Conservation (phyloP, 2,888 invertebrate species). For the Villa cingulata region DNA sequence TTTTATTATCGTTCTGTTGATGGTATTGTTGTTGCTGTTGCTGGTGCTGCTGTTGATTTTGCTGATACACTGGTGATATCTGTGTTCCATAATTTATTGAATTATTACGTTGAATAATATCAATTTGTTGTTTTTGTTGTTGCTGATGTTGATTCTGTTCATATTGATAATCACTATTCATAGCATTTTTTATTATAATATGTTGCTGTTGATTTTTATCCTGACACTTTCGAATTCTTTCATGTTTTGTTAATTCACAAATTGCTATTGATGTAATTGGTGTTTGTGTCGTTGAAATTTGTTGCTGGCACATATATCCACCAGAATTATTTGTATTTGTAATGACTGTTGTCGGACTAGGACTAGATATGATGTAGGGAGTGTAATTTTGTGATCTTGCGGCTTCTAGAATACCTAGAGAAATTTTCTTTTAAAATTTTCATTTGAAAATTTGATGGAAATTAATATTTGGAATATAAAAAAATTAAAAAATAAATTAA, state of each 20-base stretch:
- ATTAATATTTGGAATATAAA: too few relatives aligned
- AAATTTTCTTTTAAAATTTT: conserved; percentile 1
- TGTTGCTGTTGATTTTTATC: neutral
- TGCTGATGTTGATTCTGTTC: conserved; percentile 1
- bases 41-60: too few relatives aligned
- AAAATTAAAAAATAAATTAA: too few relatives aligned
- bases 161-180: neutral
- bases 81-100: too few relatives aligned
- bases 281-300: conserved; percentile 7
- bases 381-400: conserved; percentile 25
- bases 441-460: neutral
- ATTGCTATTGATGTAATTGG: too few relatives aligned
- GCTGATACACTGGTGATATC: too few relatives aligned
- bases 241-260: conserved; percentile 4
- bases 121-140: neutral
- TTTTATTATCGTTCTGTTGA: conserved; percentile 1
- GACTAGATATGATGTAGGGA: conserved; percentile 33
- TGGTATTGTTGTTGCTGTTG: too few relatives aligned
- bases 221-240: too few relatives aligned
- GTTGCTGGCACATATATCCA: conserved; percentile 34
- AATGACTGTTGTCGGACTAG: conserved; percentile 40
- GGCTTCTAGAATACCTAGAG: conserved; percentile 10
- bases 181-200: neutral
- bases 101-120: conserved; percentile 1
- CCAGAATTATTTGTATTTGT: conserved; percentile 38